phyloP scores from a whole-genome alignment of 2,888 invertebrate genomes.

The Tuta absoluta region DNA sequence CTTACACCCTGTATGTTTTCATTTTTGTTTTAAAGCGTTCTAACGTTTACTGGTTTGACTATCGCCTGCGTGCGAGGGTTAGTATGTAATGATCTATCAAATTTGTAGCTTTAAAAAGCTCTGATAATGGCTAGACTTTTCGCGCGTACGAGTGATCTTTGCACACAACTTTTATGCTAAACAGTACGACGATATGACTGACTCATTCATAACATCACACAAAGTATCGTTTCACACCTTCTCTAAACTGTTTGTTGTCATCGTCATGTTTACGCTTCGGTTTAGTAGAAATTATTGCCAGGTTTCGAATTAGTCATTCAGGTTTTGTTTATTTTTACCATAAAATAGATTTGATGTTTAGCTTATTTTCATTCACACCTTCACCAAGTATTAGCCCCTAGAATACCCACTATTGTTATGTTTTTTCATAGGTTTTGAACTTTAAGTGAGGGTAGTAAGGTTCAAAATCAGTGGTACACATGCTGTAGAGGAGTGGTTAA shows the following conservation, averaged over 20 bases:
- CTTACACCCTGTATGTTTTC: too few species aligned
- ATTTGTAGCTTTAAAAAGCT: neutral
- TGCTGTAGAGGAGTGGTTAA: too few species aligned
- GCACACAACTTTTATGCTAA: too few species aligned
- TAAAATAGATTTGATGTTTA: neutral
- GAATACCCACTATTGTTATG: too few species aligned
- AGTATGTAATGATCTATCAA: neutral
- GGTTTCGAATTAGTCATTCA: constrained; percentile 1
- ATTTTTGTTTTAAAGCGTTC: constrained; percentile 50
- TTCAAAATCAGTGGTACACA: too few species aligned
- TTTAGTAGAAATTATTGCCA: neutral
- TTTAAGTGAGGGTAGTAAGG: too few species aligned
- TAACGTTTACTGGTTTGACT: constrained; percentile 70
- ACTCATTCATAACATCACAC: neutral
- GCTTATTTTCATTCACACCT: neutral
- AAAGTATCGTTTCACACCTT: neutral
- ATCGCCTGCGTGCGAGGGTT: constrained; percentile 65
- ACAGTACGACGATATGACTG: too few species aligned
- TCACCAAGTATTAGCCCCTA: neutral
- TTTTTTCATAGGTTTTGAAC: too few species aligned
- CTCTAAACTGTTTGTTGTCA: neutral
- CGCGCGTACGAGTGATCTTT: too few species aligned
- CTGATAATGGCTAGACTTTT: neutral
- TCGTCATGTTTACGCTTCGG: neutral
- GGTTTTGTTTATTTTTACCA: neutral